Base-by-base conservation (phyloP, 2,113 vertebrate genomes). In the Neogale vison region DNA sequence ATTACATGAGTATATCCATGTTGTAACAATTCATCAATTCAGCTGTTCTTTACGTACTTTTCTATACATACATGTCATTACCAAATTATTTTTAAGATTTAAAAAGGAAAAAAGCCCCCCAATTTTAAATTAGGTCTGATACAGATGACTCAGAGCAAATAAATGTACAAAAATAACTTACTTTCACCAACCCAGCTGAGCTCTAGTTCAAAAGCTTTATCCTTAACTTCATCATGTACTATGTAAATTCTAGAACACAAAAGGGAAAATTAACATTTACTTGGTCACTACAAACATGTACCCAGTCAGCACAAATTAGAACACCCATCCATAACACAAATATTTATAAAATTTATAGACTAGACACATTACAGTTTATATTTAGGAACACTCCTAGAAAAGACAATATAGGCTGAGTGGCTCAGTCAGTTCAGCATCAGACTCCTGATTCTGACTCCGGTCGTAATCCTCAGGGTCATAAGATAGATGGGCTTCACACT, bases 151-250 rank as follows among this genome's bases (percentile, higher is more conserved):
- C 50, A 93, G 4, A 96, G 85, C 31, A 84, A 85, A 55, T 82
- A 79, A 90, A 83, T 80, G 17, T 42, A 65, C 34, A 91, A 50
- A 95, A 77, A 69, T 52, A 65, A 98, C 97, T 99, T 99, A 99
- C 99, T 98, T 99, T 99, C 99, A 99, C 99, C 99, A 95, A 99
- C 99, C 99, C 99, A 99, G 98, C 99, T 99, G 98, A 99, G 99
- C 98, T 99, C 99, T 98, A 99, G 86, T 98, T 99, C 99, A 91
- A 99, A 99, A 13, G 99, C 98, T 99, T 99, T 99, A 98, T 99
- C 99, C 98, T 99, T 99, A 96, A 99, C 99, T 99, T 99, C 99
- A 97, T 99, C 99, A 0, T 99, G 99, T 95, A 99, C 99, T 92
- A 99, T 99, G 99, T 99, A 99, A 99, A 99, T 99, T 99, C 99